Evolutionary conservation across 2,888 invertebrate genomes (phyloP).

Genomic region (Aporophyla nigra): DNA sequence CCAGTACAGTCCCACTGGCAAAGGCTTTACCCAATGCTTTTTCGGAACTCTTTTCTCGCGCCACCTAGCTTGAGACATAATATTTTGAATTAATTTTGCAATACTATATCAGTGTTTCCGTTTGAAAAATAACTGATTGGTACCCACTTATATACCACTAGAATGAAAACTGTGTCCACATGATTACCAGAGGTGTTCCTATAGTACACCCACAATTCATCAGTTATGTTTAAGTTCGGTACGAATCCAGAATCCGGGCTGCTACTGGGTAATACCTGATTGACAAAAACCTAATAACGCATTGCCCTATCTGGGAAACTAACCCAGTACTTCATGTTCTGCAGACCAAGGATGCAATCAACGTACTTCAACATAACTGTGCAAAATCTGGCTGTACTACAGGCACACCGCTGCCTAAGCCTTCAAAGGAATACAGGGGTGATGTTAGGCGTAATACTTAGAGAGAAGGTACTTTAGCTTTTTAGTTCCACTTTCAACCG

Average conservation of each 20-base stretch:
- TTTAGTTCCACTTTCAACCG: conserved; percentile 28
- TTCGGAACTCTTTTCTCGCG: neutral
- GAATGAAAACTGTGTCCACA: neutral
- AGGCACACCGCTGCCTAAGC: too few relatives aligned
- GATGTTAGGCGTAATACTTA: neutral
- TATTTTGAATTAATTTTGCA: neutral
- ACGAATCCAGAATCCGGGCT: too few relatives aligned
- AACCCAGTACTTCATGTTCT: too few relatives aligned
- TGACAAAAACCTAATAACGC: too few relatives aligned
- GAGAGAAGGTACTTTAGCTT: neutral
- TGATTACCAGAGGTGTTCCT: neutral
- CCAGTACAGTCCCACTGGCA: neutral
- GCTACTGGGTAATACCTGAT: too few relatives aligned
- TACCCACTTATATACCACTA: neutral
- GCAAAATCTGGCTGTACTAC: too few relatives aligned
- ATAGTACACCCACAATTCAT: too few relatives aligned
- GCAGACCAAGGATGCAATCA: too few relatives aligned
- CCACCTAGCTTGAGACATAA: neutral
- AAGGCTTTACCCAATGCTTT: neutral
- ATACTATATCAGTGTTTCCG: neutral
- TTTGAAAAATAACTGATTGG: neutral
- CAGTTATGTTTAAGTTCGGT: too few relatives aligned
- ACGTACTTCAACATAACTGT: neutral
- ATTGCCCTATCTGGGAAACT: too few relatives aligned
- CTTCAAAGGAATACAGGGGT: too few relatives aligned